These are phyloP conservation scores for Linnaemya vulpina DNA, from an alignment of 2,888 invertebrate genomes.

Conservation along the genomic window DNA sequence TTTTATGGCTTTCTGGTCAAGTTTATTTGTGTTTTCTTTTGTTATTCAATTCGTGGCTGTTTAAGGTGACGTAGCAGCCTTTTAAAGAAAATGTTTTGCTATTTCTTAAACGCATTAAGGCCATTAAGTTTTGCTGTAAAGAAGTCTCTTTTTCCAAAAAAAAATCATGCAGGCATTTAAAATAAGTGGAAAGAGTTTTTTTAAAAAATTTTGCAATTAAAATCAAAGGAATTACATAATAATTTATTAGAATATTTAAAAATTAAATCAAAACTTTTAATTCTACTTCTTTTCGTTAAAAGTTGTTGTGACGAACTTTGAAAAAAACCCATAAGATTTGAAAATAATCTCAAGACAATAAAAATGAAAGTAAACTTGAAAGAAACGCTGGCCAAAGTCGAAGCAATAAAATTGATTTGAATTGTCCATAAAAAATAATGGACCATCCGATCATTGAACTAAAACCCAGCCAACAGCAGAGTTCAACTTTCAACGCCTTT, in stretches of 20 bases:
- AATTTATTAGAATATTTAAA: constrained; percentile 18
- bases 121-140: not conserved
- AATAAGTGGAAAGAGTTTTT: not conserved
- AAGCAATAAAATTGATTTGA: constrained; percentile 75
- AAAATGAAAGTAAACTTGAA: constrained; percentile 53
- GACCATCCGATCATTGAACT: constrained; percentile 42
- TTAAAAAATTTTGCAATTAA: not conserved
- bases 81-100: not conserved
- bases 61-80: not conserved
- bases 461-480: constrained; percentile 18
- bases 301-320: not conserved
- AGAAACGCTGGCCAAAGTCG: constrained; percentile 72
- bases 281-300: constrained; percentile 27
- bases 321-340: not conserved
- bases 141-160: not conserved
- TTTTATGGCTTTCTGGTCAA: constrained; percentile 45
- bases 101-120: not conserved
- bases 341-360: constrained; percentile 9
- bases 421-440: constrained; percentile 73
- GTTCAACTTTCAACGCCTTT: not conserved
- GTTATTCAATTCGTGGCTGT: not conserved
- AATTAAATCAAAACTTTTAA: constrained; percentile 32
- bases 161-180: not conserved
- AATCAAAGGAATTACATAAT: not conserved
- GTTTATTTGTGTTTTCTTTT: constrained; percentile 2